A percentile compares a stretch with the other conserved stretches of the same genome.
phyloP scores from a whole-genome alignment of 1,140 invertebrate genomes.

The Drosophila bipectinata region DNA sequence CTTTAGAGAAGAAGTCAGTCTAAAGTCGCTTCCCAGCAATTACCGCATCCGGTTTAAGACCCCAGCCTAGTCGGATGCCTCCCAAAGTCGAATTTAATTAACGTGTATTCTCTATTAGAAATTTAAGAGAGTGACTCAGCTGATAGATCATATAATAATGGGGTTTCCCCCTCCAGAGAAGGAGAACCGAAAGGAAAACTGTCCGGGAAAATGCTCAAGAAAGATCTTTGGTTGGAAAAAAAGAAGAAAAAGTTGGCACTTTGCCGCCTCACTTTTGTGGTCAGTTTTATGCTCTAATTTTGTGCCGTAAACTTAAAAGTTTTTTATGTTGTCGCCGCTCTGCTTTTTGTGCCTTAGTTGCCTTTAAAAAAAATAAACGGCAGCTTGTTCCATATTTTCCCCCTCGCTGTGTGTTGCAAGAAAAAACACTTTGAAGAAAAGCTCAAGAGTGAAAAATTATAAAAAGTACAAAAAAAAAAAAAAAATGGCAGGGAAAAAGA shows the following conservation, averaged over 20 bases:
- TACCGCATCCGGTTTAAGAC: constrained; percentile 74
- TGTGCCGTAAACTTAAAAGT: constrained; percentile 26
- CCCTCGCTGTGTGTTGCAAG: constrained; percentile 18
- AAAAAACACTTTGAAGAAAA: constrained; percentile 38
- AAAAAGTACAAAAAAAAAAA: background rate
- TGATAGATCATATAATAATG: background rate
- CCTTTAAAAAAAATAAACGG: background rate
- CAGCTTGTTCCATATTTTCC: constrained; percentile 39
- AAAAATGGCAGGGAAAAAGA: background rate
- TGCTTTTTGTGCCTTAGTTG: background rate
- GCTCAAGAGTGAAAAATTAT: background rate
- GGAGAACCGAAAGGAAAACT: background rate
- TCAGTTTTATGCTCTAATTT: constrained; percentile 38
- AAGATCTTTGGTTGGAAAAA: background rate
- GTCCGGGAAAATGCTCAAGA: background rate
- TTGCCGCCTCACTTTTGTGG: constrained; percentile 16
- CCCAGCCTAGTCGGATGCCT: no score
- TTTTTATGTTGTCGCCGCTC: constrained; percentile 22
- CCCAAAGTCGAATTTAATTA: constrained; percentile 38
- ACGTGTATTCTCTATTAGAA: background rate
- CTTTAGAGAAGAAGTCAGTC: constrained; percentile 1
- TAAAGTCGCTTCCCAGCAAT: constrained; percentile 47
- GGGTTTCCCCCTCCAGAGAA: background rate
- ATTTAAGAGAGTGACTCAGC: background rate
- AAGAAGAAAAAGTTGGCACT: constrained; percentile 15